Conservation (phyloP, 2,797 vertebrate genomes). For the Cyprinella venusta region DNA sequence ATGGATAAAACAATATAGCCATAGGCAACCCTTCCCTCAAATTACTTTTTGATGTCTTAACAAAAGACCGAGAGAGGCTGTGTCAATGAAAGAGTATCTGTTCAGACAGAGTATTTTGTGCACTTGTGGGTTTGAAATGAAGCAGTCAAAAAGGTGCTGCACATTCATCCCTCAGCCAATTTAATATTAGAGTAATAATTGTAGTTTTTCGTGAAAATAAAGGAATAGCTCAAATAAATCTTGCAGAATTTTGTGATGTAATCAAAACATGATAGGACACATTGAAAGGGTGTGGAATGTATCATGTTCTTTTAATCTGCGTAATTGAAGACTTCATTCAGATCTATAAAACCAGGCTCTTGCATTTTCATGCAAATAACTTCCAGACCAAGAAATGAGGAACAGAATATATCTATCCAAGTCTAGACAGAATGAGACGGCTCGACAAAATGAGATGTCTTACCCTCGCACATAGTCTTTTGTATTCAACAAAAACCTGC, state of each 20-base stretch:
- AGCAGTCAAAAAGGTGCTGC: not conserved
- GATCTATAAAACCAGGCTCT: conserved; percentile 21
- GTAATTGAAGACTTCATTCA: not conserved
- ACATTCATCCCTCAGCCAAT: not conserved
- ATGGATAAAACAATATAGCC: conserved; percentile 9
- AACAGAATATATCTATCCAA: conserved; percentile 42
- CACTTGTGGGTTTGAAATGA: not conserved
- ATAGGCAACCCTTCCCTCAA: conserved; percentile 4
- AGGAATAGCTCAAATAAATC: not conserved
- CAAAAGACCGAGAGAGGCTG: not conserved
- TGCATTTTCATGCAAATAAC: conserved; percentile 58
- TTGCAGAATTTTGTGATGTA: not conserved
- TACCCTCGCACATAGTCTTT: conserved; percentile 21
- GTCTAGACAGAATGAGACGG: conserved; percentile 47
- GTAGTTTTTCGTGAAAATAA: not conserved
- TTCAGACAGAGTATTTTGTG: not conserved
- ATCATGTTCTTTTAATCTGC: not conserved
- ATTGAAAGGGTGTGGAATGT: not conserved
- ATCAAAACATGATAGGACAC: conserved; percentile 11
- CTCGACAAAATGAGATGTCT: conserved; percentile 35
- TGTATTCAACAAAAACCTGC: conserved; percentile 36
- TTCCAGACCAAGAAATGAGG: conserved; percentile 33
- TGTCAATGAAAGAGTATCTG: conserved; percentile 16
- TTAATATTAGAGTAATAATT: not conserved
- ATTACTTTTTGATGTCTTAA: conserved; percentile 38